phyloP scores from a whole-genome alignment of 1,140 invertebrate species.

The Pissodes strobi region DNA sequence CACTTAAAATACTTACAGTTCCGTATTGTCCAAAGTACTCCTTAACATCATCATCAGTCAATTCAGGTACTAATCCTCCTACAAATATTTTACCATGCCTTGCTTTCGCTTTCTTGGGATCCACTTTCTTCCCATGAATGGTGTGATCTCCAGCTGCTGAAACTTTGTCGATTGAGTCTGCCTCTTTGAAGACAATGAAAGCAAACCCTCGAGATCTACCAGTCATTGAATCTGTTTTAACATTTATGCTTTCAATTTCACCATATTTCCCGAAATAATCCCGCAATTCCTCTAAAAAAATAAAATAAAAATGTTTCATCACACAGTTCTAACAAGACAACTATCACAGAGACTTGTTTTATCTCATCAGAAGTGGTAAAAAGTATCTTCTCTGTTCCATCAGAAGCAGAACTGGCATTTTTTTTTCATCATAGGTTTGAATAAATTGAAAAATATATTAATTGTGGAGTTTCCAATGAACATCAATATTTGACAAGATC shows the following conservation, averaged over 20 bases:
- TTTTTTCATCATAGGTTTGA: conserved; percentile 26
- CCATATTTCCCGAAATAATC: conserved; percentile 89
- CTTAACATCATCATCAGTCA: conserved; percentile 91
- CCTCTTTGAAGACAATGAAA: conserved; percentile 90
- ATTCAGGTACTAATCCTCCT: conserved; percentile 86
- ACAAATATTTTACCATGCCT: conserved; percentile 94
- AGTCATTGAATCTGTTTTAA: conserved; percentile 90
- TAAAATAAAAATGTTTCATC: too few relatives aligned
- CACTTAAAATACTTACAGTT: conserved; percentile 73
- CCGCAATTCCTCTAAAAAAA: conserved; percentile 84
- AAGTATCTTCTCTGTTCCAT: conserved; percentile 31
- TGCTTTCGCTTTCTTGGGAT: conserved; percentile 93
- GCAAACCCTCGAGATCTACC: conserved; percentile 90
- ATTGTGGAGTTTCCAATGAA: too few relatives aligned
- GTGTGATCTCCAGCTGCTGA: conserved; percentile 83
- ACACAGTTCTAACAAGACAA: too few relatives aligned
- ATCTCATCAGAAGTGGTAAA: conserved; percentile 37
- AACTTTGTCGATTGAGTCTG: conserved; percentile 89
- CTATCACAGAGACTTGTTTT: too few relatives aligned
- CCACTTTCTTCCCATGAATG: conserved; percentile 92
- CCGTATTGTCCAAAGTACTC: conserved; percentile 89
- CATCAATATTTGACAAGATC: too few relatives aligned
- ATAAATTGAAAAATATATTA: too few relatives aligned
- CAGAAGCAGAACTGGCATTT: conserved; percentile 44
- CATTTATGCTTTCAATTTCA: conserved; percentile 91